Conservation (phyloP, 2,888 invertebrate genomes). For the Megalurothrips usitatus region DNA sequence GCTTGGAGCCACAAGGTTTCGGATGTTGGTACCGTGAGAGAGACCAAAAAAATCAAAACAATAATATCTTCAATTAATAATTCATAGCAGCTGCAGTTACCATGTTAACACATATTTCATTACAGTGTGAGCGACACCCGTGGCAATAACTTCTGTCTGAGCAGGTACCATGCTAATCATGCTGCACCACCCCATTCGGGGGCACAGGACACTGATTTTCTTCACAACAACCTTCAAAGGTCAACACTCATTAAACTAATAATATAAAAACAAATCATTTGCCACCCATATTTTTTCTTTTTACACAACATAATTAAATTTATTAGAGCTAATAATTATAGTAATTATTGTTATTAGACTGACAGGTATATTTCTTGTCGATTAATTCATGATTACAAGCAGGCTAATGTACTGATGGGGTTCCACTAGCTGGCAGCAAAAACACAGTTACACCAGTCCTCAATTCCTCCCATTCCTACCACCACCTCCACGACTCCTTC, state of each 20-base stretch:
- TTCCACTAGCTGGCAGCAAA: slow-evolving; percentile 15
- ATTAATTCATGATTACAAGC: slow-evolving; percentile 17
- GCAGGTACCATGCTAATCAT: too few relatives aligned
- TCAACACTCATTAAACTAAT: slow-evolving; percentile 23
- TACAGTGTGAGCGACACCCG: background rate
- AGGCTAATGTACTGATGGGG: background rate
- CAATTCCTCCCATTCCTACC: background rate
- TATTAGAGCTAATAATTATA: slow-evolving; percentile 22
- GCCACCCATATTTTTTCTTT: slow-evolving; percentile 24
- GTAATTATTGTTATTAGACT: slow-evolving; percentile 23
- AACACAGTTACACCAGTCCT: slow-evolving; percentile 14
- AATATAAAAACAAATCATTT: slow-evolving; percentile 24
- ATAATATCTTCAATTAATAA: background rate
- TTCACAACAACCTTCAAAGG: slow-evolving; percentile 3
- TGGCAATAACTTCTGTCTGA: too few relatives aligned
- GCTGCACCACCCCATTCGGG: background rate
- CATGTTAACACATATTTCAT: background rate
- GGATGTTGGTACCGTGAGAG: too few relatives aligned
- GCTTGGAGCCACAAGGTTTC: background rate
- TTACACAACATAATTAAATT: slow-evolving; percentile 27
- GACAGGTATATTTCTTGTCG: slow-evolving; percentile 20
- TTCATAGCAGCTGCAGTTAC: background rate
- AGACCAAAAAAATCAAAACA: background rate
- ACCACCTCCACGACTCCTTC: slow-evolving; percentile 3
- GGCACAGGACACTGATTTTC: background rate